A percentile compares a stretch with the other conserved stretches of the same genome.
These are phyloP conservation scores for Astropecten irregularis DNA, from an alignment of 53 echinoderm and acorn worm genomes.

Conservation along the genomic window DNA sequence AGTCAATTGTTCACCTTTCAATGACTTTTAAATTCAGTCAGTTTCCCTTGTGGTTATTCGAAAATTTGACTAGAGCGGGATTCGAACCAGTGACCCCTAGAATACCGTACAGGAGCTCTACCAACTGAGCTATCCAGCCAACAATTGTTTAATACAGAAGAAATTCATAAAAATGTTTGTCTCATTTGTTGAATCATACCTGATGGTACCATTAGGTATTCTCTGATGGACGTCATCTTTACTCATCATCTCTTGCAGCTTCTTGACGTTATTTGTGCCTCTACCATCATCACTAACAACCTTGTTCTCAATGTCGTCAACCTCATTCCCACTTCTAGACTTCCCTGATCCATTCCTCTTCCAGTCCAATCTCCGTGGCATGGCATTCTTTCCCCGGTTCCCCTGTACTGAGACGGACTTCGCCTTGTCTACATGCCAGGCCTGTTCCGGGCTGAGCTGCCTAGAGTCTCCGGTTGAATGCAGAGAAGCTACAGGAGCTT, in stretches of 20 bases:
- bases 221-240: conserved; percentile 44
- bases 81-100: too few relatives aligned
- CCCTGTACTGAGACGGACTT: background rate
- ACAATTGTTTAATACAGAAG: too few relatives aligned
- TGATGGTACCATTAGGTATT: conserved; percentile 38
- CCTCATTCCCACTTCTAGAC: background rate
- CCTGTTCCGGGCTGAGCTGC: background rate
- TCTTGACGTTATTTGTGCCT: conserved; percentile 16
- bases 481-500: conserved; percentile 31
- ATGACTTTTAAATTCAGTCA: too few relatives aligned
- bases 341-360: conserved; percentile 30
- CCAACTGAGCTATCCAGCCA: too few relatives aligned
- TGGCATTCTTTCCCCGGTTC: conserved; percentile 26
- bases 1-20: too few relatives aligned
- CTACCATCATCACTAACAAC: background rate
- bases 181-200: too few relatives aligned
- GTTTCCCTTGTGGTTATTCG: too few relatives aligned
- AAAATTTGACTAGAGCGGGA: too few relatives aligned
- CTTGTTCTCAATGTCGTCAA: background rate
- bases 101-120: too few relatives aligned
- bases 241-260: conserved; percentile 38
- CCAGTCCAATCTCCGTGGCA: conserved; percentile 66
- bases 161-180: too few relatives aligned
- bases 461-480: conserved; percentile 15
- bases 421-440: background rate